Evolutionary conservation across 2,797 vertebrate genomes (phyloP).

Genomic region (Rhinoraja longicauda): DNA sequence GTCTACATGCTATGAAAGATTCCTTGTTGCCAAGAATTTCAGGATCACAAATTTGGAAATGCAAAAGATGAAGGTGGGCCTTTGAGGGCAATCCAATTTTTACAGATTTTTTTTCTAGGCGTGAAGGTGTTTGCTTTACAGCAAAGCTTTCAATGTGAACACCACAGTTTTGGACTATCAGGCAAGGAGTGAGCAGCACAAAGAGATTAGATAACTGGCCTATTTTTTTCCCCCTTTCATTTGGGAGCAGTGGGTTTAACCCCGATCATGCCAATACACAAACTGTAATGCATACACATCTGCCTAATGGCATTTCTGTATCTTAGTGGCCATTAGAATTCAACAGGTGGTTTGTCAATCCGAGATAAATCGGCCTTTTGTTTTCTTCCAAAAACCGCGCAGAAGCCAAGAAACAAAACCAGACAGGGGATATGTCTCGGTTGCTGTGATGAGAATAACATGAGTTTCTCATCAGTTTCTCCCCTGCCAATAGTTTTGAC

Average conservation of each 20-base stretch:
- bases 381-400: neutral
- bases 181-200: neutral
- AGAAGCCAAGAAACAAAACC: neutral
- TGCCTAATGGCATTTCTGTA: neutral
- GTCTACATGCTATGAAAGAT: neutral
- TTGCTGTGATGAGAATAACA: neutral
- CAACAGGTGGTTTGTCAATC: slow-evolving; percentile 17
- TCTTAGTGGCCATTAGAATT: neutral
- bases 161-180: neutral
- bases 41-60: neutral
- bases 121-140: neutral
- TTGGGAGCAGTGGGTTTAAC: neutral
- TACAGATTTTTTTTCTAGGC: no score
- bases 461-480: neutral
- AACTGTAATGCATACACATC: neutral
- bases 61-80: neutral
- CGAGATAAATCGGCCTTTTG: slow-evolving; percentile 14
- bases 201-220: neutral
- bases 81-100: neutral
- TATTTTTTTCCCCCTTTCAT: neutral
- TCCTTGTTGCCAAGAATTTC: neutral
- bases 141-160: neutral
- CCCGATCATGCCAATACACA: neutral
- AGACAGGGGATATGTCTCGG: neutral
- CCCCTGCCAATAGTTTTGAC: neutral